phyloP scores from a whole-genome alignment of 2,797 vertebrate species.

The Microctenopoma stevenorrisi region DNA sequence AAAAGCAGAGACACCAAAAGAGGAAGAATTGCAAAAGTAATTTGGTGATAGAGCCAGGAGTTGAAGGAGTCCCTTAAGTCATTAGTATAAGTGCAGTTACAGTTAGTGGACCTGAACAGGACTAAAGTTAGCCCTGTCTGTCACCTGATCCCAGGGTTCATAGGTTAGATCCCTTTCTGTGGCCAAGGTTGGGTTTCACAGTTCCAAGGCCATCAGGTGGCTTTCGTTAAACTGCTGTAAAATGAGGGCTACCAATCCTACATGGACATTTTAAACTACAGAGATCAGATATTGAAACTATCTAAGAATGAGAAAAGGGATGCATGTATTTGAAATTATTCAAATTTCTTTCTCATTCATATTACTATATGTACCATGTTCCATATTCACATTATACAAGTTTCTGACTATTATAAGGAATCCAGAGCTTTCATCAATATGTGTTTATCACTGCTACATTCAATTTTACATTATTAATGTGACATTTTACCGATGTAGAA shows the following conservation, averaged over 20 bases:
- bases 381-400: too few species aligned
- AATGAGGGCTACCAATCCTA: conserved; percentile 33
- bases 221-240: conserved; percentile 39
- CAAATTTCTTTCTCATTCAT: not conserved
- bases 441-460: not conserved
- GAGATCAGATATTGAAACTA: conserved; percentile 7
- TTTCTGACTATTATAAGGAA: not conserved
- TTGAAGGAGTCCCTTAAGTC: conserved; percentile 37
- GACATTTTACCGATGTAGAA: conserved; percentile 16
- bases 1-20: conserved; percentile 6
- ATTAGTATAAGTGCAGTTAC: conserved; percentile 34
- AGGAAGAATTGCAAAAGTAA: conserved; percentile 11
- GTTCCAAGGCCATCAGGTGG: conserved; percentile 28
- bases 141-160: conserved; percentile 74
- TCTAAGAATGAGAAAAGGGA: not conserved
- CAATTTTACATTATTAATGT: not conserved
- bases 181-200: conserved; percentile 67
- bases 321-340: not conserved
- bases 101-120: conserved; percentile 28
- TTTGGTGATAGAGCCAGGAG: conserved; percentile 35
- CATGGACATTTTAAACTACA: conserved; percentile 17
- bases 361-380: not conserved
- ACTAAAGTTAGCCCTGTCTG: conserved; percentile 70
- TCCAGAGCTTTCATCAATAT: not conserved
- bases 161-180: conserved; percentile 62